Percentiles rank a stretch among this genome's conserved stretches.
These are phyloP conservation scores for Cotesia vestalis DNA, from an alignment of 1,140 invertebrate species.

Conservation along the genomic window DNA sequence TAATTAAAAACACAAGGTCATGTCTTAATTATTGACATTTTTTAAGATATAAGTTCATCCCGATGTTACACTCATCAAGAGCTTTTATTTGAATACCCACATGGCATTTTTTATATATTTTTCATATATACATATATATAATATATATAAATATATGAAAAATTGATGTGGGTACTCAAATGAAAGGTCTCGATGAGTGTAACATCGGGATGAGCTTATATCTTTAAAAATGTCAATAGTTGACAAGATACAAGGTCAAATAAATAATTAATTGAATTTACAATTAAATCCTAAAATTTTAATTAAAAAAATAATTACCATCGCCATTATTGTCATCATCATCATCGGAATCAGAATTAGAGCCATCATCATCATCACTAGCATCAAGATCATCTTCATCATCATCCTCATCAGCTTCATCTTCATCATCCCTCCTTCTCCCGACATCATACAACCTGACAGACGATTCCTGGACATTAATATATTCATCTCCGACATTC, in stretches of 20 bases:
- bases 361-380: conserved; percentile 64
- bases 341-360: conserved; percentile 66
- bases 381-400: conserved; percentile 70
- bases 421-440: conserved; percentile 75
- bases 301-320: conserved; percentile 51
- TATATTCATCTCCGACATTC: conserved; percentile 78
- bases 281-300: conserved; percentile 24
- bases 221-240: no score
- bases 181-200: no score
- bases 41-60: no score
- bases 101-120: no score
- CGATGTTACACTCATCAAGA: no score
- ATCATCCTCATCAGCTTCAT: conserved; percentile 78
- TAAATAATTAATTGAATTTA: background rate
- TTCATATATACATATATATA: no score
- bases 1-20: no score
- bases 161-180: no score
- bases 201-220: no score
- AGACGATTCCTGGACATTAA: conserved; percentile 82
- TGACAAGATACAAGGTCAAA: background rate
- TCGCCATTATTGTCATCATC: conserved; percentile 69
- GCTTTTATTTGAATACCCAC: no score
- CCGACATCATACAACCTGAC: conserved; percentile 86
- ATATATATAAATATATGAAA: no score
- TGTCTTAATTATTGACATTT: no score